These are phyloP conservation scores for Chymomyza fuscimana DNA, from an alignment of 2,888 invertebrate genomes.

Conservation along the genomic window DNA sequence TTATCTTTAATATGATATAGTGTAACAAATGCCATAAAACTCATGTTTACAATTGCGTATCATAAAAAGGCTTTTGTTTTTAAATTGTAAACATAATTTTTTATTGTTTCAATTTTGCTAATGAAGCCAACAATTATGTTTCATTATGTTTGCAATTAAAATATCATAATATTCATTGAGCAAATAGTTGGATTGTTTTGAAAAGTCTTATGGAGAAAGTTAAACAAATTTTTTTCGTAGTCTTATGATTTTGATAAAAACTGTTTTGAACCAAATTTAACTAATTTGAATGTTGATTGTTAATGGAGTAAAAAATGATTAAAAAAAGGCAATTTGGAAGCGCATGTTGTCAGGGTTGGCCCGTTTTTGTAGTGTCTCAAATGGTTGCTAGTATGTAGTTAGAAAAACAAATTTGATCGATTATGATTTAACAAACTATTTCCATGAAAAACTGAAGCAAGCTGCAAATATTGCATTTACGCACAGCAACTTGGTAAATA, in stretches of 20 bases:
- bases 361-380: too few relatives aligned
- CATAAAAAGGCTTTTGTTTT: not conserved
- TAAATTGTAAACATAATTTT: constrained; percentile 1
- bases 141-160: constrained; percentile 58
- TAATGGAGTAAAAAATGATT: too few relatives aligned
- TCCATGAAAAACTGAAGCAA: too few relatives aligned
- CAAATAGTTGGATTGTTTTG: not conserved
- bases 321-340: too few relatives aligned
- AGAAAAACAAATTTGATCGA: too few relatives aligned
- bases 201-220: not conserved
- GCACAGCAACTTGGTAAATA: too few relatives aligned
- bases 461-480: too few relatives aligned
- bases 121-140: not conserved
- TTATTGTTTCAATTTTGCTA: constrained; percentile 3
- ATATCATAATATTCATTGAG: constrained; percentile 36
- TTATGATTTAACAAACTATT: too few relatives aligned
- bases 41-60: constrained; percentile 43
- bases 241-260: not conserved
- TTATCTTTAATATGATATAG: constrained; percentile 37
- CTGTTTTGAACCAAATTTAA: not conserved
- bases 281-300: too few relatives aligned
- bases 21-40: constrained; percentile 50
- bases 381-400: too few relatives aligned
- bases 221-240: not conserved
- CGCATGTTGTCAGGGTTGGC: too few relatives aligned